Base-by-base conservation (phyloP, 37 sponge, comb jelly and placozoan genomes). In the Beroe ovata region DNA sequence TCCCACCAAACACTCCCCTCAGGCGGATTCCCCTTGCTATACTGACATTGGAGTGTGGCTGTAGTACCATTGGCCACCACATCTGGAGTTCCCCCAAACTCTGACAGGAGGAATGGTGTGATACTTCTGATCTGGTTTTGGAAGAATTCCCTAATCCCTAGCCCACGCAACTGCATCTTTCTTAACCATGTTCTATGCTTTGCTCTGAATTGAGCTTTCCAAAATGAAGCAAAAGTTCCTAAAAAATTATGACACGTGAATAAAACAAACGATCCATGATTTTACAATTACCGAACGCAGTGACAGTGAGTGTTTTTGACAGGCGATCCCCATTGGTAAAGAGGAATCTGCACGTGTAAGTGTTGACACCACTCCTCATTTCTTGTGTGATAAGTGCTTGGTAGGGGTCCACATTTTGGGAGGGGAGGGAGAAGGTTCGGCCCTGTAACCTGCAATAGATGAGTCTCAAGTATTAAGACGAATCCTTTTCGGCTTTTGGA, bases 221-320 rank as follows among this genome's bases (percentile, higher is more conserved):
- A n/a, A n/a, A n/a, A n/a, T n/a, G n/a, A n/a, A n/a, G n/a, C n/a
- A n/a, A n/a, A n/a, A n/a, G n/a, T n/a, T n/a, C n/a, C n/a, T n/a
- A n/a, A n/a, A n/a, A n/a, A n/a, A n/a, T n/a, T n/a, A n/a, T n/a
- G n/a, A n/a, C n/a, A n/a, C n/a, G n/a, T n/a, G n/a, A n/a, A n/a
- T n/a, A n/a, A n/a, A n/a, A n/a, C n/a, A n/a, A n/a, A n/a, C n/a
- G n/a, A n/a, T n/a, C n/a, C n/a, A n/a, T n/a, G n/a, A n/a, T n/a
- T n/a, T n/a, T n/a, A n/a, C n/a, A n/a, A n/a, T n/a, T 36, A 77
- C 84, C 84, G 28, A 77, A 77, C 20, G 84, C 84, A 42, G 54
- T 77, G 84, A 77, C 84, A n/a, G 84, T 77, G 22, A 77, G 42
- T 14, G 84, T 77, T 25, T 77, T 77, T 42, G 54, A 25, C 54